phyloP scores from a whole-genome alignment of 2,888 invertebrate species.

The Synanthedon tipuliformis region DNA sequence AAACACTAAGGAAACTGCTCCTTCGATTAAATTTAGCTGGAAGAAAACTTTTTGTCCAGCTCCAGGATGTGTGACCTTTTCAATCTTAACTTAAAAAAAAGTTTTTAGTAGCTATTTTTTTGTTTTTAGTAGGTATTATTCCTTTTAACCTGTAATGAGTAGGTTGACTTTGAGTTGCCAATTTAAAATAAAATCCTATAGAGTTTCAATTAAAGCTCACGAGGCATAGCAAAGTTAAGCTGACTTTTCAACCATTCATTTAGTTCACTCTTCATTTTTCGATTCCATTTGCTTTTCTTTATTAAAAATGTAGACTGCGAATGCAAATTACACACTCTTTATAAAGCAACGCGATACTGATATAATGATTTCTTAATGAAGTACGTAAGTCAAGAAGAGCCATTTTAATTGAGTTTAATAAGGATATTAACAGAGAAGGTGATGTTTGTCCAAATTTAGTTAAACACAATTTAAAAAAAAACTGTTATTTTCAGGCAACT shows the following conservation, averaged over 20 bases:
- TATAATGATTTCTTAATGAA: slow-evolving; percentile 1
- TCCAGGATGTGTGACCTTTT: too few relatives aligned
- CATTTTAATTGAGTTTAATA: slow-evolving; percentile 7
- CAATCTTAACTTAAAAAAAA: too few relatives aligned
- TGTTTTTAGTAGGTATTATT: too few relatives aligned
- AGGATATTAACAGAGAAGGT: slow-evolving; percentile 14
- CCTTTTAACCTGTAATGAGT: too few relatives aligned
- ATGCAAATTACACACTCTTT: too few relatives aligned
- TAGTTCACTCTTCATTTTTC: too few relatives aligned
- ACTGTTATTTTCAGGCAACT: too few relatives aligned
- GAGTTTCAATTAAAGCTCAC: slow-evolving; percentile 4
- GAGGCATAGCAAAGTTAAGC: slow-evolving; percentile 5
- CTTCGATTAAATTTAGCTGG: too few relatives aligned
- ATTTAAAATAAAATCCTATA: neutral
- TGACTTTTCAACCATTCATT: slow-evolving; percentile 20
- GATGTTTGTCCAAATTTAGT: slow-evolving; percentile 18
- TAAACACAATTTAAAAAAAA: slow-evolving; percentile 10
- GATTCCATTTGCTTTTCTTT: too few relatives aligned
- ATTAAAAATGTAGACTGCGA: neutral
- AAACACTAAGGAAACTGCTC: too few relatives aligned
- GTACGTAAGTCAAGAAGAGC: slow-evolving; percentile 3
- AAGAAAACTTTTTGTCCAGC: too few relatives aligned
- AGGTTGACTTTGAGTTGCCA: neutral
- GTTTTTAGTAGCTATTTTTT: too few relatives aligned
- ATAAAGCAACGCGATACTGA: neutral